A percentile compares a stretch with the other conserved stretches of the same genome.
Evolutionary conservation across 2,888 invertebrate genomes (phyloP).

Genomic region (Cenopis cana): DNA sequence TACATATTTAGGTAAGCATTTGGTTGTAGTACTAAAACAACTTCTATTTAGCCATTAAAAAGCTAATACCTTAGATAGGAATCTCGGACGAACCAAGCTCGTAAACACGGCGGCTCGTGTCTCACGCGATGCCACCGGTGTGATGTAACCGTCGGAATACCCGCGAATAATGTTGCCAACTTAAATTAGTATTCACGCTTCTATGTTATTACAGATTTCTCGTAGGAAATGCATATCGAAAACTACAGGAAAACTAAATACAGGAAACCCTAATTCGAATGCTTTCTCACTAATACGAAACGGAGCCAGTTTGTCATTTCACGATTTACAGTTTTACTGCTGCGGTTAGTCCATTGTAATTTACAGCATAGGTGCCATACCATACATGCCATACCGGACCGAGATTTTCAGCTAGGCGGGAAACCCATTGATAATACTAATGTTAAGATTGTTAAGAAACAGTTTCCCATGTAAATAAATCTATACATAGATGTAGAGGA

Average conservation of each 20-base stretch:
- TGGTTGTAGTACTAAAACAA: conserved; percentile 10
- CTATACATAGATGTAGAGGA: too few species aligned
- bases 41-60: conserved; percentile 35
- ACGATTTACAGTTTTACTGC: too few species aligned
- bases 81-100: conserved; percentile 31
- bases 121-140: conserved; percentile 28
- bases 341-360: too few species aligned
- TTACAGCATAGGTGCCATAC: too few species aligned
- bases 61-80: conserved; percentile 35
- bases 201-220: background rate
- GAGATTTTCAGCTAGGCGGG: background rate
- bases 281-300: background rate
- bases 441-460: too few species aligned
- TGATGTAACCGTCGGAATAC: conserved; percentile 9
- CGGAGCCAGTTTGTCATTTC: too few species aligned
- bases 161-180: conserved; percentile 23
- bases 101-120: conserved; percentile 26
- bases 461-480: too few species aligned
- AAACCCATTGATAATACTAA: background rate
- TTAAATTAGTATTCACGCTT: conserved; percentile 1
- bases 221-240: background rate
- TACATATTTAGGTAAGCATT: conserved; percentile 8
- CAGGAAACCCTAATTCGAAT: background rate
- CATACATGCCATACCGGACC: too few species aligned
- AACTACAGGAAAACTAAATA: background rate